phyloP scores from a whole-genome alignment of 2,797 vertebrate genomes.

The Hephaestus fuliginosus region DNA sequence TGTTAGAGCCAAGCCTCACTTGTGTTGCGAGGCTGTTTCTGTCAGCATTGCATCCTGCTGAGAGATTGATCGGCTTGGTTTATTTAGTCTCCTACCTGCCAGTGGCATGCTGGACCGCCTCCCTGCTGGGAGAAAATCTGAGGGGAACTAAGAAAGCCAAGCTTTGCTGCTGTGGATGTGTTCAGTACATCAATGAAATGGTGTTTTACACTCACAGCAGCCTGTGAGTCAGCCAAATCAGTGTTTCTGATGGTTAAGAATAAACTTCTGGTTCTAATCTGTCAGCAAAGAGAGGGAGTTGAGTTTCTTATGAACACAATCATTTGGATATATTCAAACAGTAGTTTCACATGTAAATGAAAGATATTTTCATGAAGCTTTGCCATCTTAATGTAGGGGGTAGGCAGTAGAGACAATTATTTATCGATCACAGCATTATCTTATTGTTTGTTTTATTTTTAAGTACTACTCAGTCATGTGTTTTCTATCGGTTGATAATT shows the following conservation, averaged over 20 bases:
- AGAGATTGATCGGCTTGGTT: conserved; percentile 18
- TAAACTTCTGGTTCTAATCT: not conserved
- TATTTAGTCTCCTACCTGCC: conserved; percentile 29
- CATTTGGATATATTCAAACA: conserved; percentile 61
- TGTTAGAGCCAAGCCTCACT: not conserved
- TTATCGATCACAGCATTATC: not conserved
- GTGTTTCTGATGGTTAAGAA: not conserved
- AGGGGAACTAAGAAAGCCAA: not conserved
- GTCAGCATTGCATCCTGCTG: conserved; percentile 1
- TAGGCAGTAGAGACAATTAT: not conserved
- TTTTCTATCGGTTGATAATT: not conserved
- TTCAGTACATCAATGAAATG: not conserved
- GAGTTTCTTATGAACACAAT: not conserved
- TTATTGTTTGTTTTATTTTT: not conserved
- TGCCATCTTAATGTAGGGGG: not conserved
- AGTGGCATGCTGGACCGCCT: conserved; percentile 2
- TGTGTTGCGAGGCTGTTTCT: conserved; percentile 16
- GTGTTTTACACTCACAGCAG: not conserved
- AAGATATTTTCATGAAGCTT: conserved; percentile 1
- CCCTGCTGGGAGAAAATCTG: conserved; percentile 18
- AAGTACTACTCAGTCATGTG: not conserved
- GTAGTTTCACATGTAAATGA: conserved; percentile 38
- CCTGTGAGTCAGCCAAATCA: not conserved
- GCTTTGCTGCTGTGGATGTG: not conserved
- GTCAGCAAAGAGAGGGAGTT: not conserved